Conservation (phyloP, 2,113 vertebrate genomes). For the Pelecanus crispus region DNA sequence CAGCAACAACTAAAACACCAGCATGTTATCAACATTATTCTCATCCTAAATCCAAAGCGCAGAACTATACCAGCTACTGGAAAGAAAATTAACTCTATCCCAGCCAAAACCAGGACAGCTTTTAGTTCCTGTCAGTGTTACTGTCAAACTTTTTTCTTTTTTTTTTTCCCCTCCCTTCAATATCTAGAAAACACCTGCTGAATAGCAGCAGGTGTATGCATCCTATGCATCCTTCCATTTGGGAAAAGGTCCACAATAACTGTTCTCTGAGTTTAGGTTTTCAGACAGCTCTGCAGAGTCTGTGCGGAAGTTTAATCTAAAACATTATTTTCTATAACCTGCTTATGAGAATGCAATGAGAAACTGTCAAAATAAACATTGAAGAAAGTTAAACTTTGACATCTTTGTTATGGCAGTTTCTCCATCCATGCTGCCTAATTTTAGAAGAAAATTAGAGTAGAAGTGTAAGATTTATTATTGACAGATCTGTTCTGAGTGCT, state of each 20-base stretch:
- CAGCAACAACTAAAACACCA: no score
- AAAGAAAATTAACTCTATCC: no score
- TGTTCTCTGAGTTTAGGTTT: neutral
- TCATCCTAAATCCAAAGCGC: no score
- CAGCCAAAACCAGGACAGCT: no score
- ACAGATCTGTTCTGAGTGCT: neutral
- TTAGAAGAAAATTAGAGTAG: neutral
- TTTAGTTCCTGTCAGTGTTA: neutral
- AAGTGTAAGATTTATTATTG: neutral
- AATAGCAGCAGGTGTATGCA: neutral
- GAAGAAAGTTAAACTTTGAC: neutral
- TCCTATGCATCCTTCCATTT: neutral
- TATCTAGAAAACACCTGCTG: neutral
- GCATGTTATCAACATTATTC: no score
- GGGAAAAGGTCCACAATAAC: neutral
- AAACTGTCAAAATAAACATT: neutral
- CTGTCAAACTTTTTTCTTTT: neutral
- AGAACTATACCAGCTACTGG: no score
- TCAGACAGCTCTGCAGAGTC: neutral
- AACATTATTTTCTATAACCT: neutral
- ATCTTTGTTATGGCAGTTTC: neutral
- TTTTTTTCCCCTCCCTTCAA: neutral
- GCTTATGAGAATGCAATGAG: neutral
- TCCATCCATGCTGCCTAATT: neutral
- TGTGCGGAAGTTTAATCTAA: neutral